Conservation (phyloP, 2,888 invertebrate species). For the Ochropacha duplaris region DNA sequence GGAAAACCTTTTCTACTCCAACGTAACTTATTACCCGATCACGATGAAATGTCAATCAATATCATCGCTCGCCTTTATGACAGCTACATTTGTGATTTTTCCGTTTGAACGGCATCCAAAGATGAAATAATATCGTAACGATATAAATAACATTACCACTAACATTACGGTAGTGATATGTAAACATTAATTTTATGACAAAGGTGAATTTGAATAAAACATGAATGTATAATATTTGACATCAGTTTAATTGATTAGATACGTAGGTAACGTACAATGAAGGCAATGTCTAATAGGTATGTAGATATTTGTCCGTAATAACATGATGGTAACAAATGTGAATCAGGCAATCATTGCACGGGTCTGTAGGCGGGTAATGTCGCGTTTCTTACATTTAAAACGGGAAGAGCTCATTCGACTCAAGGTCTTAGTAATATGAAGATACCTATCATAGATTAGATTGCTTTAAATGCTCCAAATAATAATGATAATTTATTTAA, state of each 20-base stretch:
- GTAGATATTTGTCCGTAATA: background rate
- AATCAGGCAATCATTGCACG: constrained; percentile 19
- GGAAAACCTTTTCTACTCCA: background rate
- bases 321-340: constrained; percentile 16
- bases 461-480: too few species aligned
- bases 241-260: too few species aligned
- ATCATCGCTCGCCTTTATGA: background rate
- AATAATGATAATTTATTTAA: too few species aligned
- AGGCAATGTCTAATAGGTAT: background rate
- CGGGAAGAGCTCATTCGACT: constrained; percentile 4
- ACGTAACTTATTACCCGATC: background rate
- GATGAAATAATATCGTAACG: background rate
- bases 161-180: background rate
- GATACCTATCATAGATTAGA: background rate
- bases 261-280: background rate
- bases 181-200: too few species aligned
- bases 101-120: background rate
- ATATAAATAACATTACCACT: background rate
- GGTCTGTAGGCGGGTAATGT: constrained; percentile 21
- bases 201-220: too few species aligned
- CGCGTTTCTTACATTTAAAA: constrained; percentile 4
- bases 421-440: background rate
- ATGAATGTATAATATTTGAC: too few species aligned
- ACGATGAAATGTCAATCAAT: background rate
- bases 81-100: background rate